These are phyloP conservation scores for Tiliacea aurago DNA, from an alignment of 2,888 invertebrate species.

Conservation along the genomic window DNA sequence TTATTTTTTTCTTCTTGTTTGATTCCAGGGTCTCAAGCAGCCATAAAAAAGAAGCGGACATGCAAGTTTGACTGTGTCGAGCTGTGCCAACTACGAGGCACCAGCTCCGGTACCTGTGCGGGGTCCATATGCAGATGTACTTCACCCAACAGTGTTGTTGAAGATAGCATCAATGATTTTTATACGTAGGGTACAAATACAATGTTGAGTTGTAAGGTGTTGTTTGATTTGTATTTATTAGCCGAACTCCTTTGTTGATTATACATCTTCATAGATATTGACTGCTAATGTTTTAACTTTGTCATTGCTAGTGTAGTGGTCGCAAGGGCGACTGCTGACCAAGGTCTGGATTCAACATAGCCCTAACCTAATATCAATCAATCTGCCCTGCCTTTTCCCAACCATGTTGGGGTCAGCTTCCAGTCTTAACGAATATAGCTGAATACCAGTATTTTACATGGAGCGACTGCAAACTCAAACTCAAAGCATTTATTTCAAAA, in stretches of 20 bases:
- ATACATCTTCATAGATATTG: background rate
- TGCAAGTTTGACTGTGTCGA: slow-evolving; percentile 70
- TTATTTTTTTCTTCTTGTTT: background rate
- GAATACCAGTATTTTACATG: too few species aligned
- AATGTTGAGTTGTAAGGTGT: slow-evolving; percentile 18
- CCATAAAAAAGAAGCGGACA: slow-evolving; percentile 40
- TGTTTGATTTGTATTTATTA: slow-evolving; percentile 24
- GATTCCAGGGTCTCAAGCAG: slow-evolving; percentile 64
- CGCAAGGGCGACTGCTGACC: background rate
- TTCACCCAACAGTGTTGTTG: slow-evolving; percentile 1
- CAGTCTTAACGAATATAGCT: too few species aligned
- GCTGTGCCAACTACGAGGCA: slow-evolving; percentile 68
- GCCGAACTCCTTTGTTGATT: background rate
- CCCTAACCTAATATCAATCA: too few species aligned
- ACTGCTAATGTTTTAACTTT: background rate
- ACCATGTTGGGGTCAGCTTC: too few species aligned
- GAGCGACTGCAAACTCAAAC: too few species aligned
- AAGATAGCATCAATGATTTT: slow-evolving; percentile 16
- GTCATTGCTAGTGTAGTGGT: background rate
- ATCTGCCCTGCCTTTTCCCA: too few species aligned
- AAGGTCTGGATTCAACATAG: background rate
- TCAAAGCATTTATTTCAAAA: too few species aligned
- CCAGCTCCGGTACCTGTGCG: slow-evolving; percentile 66
- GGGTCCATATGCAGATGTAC: slow-evolving; percentile 69
- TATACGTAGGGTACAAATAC: slow-evolving; percentile 31